Conservation (phyloP, 92 coral and sea anemone genomes). For the Diadumene lineata region DNA sequence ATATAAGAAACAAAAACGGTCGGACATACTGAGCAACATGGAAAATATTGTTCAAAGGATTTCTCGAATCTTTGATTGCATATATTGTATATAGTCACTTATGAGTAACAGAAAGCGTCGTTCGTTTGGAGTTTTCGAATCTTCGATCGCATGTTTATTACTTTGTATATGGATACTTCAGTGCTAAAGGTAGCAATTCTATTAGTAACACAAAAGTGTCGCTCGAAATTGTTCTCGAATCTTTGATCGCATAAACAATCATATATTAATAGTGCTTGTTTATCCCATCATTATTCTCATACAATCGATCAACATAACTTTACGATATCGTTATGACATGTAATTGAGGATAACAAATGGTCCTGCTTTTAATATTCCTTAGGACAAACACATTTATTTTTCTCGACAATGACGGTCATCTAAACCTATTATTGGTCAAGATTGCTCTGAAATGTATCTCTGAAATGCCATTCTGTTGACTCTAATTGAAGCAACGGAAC, state of each 20-base stretch:
- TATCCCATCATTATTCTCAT: background rate
- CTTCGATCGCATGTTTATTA: too few species aligned
- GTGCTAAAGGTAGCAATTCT: too few species aligned
- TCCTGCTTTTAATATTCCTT: constrained; percentile 13
- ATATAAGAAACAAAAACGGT: too few species aligned
- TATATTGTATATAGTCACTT: too few species aligned
- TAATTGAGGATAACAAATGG: constrained; percentile 28
- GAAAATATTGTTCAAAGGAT: too few species aligned
- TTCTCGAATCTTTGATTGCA: too few species aligned
- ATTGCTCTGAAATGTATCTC: constrained; percentile 52
- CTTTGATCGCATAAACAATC: background rate
- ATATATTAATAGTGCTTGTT: background rate
- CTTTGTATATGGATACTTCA: too few species aligned
- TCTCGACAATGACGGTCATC: constrained; percentile 18
- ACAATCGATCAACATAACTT: background rate
- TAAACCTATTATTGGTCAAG: constrained; percentile 29
- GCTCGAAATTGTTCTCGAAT: background rate
- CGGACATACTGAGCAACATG: too few species aligned
- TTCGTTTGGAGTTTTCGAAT: too few species aligned
- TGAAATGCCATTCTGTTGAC: constrained; percentile 50
- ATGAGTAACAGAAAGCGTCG: too few species aligned
- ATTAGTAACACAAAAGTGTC: too few species aligned
- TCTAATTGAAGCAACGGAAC: constrained; percentile 32
- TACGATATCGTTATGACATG: constrained; percentile 15
- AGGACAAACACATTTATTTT: constrained; percentile 41